phyloP scores from a whole-genome alignment of 2,113 vertebrate species.

The Centropus bengalensis region DNA sequence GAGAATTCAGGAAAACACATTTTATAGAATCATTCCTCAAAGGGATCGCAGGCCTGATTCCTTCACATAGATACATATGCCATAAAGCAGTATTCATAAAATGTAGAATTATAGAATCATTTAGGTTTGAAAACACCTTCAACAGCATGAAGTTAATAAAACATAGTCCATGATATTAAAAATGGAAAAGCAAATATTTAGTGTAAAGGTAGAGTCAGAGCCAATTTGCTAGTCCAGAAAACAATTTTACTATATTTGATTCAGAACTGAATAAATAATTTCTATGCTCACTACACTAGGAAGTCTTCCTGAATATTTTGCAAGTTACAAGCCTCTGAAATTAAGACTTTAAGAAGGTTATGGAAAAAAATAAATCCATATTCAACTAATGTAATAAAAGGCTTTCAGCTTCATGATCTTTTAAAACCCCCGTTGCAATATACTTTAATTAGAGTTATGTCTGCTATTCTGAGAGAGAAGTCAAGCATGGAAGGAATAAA shows the following conservation, averaged over 20 bases:
- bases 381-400: neutral
- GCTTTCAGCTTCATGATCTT: neutral
- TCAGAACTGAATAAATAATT: constrained; percentile 19
- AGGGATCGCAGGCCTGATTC: neutral
- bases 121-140: too few relatives aligned
- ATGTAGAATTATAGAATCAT: neutral
- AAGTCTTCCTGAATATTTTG: neutral
- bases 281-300: neutral
- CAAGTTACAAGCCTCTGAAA: neutral
- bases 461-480: neutral
- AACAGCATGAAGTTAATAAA: too few relatives aligned
- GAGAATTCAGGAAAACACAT: constrained; percentile 2
- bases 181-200: constrained; percentile 16
- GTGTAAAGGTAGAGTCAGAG: neutral
- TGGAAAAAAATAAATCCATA: neutral
- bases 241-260: constrained; percentile 8
- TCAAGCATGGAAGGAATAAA: neutral
- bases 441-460: neutral
- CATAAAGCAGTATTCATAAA: constrained; percentile 19
- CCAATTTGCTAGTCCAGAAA: constrained; percentile 31
- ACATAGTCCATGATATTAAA: neutral
- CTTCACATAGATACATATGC: neutral
- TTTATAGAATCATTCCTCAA: neutral
- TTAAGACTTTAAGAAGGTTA: neutral
- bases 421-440: neutral